A percentile compares a stretch with the other conserved stretches of the same genome.
Conservation (phyloP, 30 jellyfish, hydroid and myxozoan species). For the Mastigias papua region DNA sequence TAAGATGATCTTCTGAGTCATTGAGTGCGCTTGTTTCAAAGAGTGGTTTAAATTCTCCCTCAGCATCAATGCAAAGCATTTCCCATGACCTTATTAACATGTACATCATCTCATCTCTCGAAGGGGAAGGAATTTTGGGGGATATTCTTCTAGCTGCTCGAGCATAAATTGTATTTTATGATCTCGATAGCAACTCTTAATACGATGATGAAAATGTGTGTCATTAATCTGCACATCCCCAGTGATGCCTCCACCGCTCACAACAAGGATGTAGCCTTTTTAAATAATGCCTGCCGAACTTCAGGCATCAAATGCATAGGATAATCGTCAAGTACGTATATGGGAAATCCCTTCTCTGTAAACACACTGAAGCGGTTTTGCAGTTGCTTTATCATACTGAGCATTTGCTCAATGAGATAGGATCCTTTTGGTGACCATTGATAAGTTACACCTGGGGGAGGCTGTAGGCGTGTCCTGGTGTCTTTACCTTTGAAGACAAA, state of each 20-base stretch:
- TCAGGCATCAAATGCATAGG: conserved; percentile 61
- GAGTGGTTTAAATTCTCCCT: background rate
- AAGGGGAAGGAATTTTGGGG: conserved; percentile 55
- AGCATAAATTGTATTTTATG: conserved; percentile 58
- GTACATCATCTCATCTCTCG: conserved; percentile 47
- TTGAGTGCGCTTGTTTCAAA: too few species aligned
- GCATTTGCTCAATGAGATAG: conserved; percentile 37
- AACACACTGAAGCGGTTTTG: conserved; percentile 64
- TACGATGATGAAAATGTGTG: conserved; percentile 46
- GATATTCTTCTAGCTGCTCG: conserved; percentile 34
- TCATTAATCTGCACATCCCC: conserved; percentile 44
- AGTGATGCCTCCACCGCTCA: background rate
- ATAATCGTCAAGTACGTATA: conserved; percentile 57
- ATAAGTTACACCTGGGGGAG: conserved; percentile 58
- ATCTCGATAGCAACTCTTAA: conserved; percentile 42
- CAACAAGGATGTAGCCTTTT: background rate
- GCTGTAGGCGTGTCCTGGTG: conserved; percentile 38
- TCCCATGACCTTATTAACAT: background rate
- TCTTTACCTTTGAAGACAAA: conserved; percentile 60
- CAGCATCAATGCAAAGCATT: background rate
- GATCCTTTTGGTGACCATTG: conserved; percentile 71
- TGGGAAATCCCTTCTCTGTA: conserved; percentile 52
- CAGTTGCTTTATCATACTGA: conserved; percentile 16
- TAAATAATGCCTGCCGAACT: background rate
- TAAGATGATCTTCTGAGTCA: too few species aligned